phyloP scores from a whole-genome alignment of 2,797 vertebrate species.

The Spinus pinus region DNA sequence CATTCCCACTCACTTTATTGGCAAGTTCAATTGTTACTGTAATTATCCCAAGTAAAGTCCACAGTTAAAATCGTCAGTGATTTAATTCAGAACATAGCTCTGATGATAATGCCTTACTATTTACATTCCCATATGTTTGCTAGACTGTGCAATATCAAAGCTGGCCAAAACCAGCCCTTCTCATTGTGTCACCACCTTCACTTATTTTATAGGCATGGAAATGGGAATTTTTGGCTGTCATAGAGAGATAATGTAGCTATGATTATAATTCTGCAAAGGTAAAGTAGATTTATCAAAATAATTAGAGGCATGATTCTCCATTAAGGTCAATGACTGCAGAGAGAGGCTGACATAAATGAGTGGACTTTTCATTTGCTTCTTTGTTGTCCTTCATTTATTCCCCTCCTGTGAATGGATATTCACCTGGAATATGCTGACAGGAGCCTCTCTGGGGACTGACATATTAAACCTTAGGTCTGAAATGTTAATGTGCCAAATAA shows the following conservation, averaged over 20 bases:
- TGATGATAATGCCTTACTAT: constrained; percentile 46
- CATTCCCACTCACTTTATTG: background rate
- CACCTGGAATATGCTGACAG: background rate
- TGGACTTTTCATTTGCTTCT: constrained; percentile 51
- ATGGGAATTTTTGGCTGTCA: constrained; percentile 59
- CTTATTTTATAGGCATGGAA: constrained; percentile 63
- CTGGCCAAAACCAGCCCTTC: constrained; percentile 38
- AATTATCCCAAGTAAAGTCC: background rate
- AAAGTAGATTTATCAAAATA: constrained; percentile 73
- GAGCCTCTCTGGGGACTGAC: background rate
- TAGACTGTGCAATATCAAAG: constrained; percentile 60
- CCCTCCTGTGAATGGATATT: background rate
- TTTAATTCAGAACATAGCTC: constrained; percentile 49
- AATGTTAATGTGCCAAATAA: constrained; percentile 15
- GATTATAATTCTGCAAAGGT: constrained; percentile 67
- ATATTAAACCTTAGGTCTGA: constrained; percentile 13
- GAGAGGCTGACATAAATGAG: constrained; percentile 39
- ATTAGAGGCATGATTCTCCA: constrained; percentile 62
- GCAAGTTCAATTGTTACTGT: background rate
- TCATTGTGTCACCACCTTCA: constrained; percentile 21
- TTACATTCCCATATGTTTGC: constrained; percentile 28
- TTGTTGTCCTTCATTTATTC: background rate
- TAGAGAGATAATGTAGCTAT: constrained; percentile 61
- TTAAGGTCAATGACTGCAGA: constrained; percentile 52
- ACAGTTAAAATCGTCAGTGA: background rate